phyloP scores from a whole-genome alignment of 2,888 invertebrate species.

The Sacculina carcini region DNA sequence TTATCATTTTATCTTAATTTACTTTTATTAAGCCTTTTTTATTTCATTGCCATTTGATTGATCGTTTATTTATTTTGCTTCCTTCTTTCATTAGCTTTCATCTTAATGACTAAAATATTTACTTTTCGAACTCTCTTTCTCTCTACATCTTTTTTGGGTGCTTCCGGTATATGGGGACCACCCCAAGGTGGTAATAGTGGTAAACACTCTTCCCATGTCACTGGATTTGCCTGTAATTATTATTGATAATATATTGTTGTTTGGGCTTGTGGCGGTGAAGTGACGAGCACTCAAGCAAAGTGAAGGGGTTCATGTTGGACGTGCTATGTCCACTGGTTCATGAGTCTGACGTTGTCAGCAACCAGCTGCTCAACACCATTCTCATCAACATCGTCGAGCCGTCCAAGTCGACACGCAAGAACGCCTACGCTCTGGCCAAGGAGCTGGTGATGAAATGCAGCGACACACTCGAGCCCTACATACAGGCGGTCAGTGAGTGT shows the following conservation, averaged over 20 bases:
- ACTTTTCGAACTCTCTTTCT: no score
- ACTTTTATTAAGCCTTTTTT: no score
- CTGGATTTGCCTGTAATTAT: no score
- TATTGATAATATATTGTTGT: slow-evolving; percentile 7
- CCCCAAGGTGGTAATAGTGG: no score
- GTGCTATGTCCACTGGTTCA: slow-evolving; percentile 78
- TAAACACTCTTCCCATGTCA: no score
- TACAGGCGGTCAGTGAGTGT: slow-evolving; percentile 49
- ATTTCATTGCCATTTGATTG: no score
- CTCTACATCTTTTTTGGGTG: no score
- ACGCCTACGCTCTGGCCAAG: slow-evolving; percentile 67
- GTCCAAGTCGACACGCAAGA: slow-evolving; percentile 58
- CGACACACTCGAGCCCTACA: slow-evolving; percentile 74
- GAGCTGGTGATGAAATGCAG: slow-evolving; percentile 74
- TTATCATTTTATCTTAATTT: neutral
- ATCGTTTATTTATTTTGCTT: no score
- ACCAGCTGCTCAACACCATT: slow-evolving; percentile 76
- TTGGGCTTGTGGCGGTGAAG: no score
- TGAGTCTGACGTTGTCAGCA: slow-evolving; percentile 82
- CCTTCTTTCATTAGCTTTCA: no score
- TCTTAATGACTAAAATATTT: no score
- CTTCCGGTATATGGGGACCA: no score
- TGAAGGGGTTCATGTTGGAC: slow-evolving; percentile 88
- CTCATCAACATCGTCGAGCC: slow-evolving; percentile 84
- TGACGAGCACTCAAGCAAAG: slow-evolving; percentile 83